These are phyloP conservation scores for human (Homo sapiens) DNA, from an alignment of 2,113 vertebrate genomes.

Conservation along the genomic window DNA sequence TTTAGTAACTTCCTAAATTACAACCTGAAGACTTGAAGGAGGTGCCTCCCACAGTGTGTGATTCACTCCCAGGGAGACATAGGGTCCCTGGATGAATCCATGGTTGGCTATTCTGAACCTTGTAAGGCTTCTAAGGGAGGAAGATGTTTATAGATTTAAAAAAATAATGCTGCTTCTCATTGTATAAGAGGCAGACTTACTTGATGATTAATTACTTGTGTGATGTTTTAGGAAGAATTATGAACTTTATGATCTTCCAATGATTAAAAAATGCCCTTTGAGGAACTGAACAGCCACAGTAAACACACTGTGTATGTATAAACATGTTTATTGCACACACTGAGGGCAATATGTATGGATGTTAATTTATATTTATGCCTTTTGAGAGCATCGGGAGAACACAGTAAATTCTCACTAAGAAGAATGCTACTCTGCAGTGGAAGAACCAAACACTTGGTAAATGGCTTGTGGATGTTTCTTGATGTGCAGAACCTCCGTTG, in stretches of 20 bases:
- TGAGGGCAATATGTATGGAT: not conserved
- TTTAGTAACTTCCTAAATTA: not conserved
- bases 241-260: not conserved
- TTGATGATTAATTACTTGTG: not conserved
- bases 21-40: not conserved
- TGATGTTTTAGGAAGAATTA: not conserved
- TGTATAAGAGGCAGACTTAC: not conserved
- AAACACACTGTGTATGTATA: not conserved
- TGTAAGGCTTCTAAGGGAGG: not conserved
- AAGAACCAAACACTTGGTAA: not conserved
- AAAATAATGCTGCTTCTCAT: not conserved
- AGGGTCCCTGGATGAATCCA: not conserved
- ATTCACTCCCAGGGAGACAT: not conserved
- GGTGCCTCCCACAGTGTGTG: not conserved
- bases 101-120: not conserved
- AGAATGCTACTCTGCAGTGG: accelerated
- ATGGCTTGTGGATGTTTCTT: not conserved
- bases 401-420: not conserved
- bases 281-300: not conserved
- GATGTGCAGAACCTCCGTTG: conserved; percentile 92
- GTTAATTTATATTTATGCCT: not conserved
- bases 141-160: not conserved
- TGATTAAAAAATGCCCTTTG: not conserved
- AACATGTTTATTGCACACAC: not conserved
- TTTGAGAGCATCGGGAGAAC: not conserved